Conservation (phyloP, 2,888 invertebrate species). For the Drosophila buzzatii region DNA sequence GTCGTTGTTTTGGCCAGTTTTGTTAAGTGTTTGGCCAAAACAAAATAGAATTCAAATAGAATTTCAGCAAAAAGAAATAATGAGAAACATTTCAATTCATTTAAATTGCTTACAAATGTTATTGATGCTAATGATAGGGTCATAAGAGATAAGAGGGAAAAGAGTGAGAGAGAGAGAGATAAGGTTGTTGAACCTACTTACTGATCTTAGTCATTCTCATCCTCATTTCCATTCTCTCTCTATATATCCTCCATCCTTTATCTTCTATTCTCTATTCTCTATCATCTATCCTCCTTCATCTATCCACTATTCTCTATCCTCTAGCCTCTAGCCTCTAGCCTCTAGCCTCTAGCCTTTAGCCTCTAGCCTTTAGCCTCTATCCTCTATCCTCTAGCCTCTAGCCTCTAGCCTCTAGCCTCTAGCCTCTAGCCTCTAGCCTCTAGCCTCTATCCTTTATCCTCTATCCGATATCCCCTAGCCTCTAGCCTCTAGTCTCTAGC, state of each 20-base stretch:
- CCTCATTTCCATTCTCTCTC: no score
- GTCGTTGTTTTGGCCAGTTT: conserved; percentile 16
- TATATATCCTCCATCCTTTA: not conserved
- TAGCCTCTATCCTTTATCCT: not conserved
- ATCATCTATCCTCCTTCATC: not conserved
- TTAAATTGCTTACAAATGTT: conserved; percentile 59
- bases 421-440: not conserved
- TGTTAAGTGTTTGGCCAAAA: conserved; percentile 36
- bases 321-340: no score
- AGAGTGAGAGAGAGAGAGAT: not conserved
- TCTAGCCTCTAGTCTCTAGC: not conserved
- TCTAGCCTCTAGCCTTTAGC: not conserved
- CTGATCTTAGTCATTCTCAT: not conserved
- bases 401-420: no score
- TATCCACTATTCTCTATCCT: not conserved
- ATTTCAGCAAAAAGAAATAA: not conserved
- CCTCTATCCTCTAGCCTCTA: not conserved
- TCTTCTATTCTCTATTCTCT: not conserved
- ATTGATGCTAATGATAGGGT: conserved; percentile 3
- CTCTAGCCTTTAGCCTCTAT: not conserved
- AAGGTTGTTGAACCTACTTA: conserved; percentile 64
- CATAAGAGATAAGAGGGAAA: no score
- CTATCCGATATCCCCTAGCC: not conserved
- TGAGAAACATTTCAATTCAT: conserved; percentile 45
- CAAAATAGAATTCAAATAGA: not conserved